Evolutionary conservation across 2,888 invertebrate genomes (phyloP).

Genomic region (Antheraea assamensis): DNA sequence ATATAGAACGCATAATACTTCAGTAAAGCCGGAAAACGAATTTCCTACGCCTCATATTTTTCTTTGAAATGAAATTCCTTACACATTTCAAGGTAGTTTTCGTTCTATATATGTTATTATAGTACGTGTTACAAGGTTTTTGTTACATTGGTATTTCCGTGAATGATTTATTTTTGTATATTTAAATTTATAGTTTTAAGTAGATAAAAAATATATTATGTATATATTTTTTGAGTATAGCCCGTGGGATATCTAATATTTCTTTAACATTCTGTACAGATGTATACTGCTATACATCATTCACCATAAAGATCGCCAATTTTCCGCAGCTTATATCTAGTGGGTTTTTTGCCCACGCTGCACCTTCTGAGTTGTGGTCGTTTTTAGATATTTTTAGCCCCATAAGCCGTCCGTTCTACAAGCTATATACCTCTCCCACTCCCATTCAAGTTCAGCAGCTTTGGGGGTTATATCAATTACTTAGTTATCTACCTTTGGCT

Average conservation of each 20-base stretch:
- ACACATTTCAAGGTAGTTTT: constrained; percentile 3
- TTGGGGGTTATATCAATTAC: no score
- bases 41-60: constrained; percentile 13
- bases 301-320: no score
- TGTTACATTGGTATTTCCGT: background rate
- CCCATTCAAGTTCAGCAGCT: no score
- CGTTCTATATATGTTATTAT: constrained; percentile 2
- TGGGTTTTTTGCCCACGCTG: no score
- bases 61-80: constrained; percentile 14
- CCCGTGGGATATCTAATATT: background rate
- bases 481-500: no score
- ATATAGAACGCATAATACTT: constrained; percentile 10
- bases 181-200: constrained; percentile 22
- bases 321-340: no score
- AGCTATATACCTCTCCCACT: no score
- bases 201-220: constrained; percentile 14
- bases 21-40: constrained; percentile 11
- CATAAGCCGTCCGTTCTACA: no score
- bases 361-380: no score
- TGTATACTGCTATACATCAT: no score
- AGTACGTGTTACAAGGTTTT: constrained; percentile 7
- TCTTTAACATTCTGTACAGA: no score
- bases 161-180: constrained; percentile 1
- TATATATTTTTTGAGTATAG: background rate
- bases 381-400: no score